Evolutionary conservation across 1,140 invertebrate species (phyloP), one percentile per base, ranked within the genome.

Genomic region (Xylocopa sonorina): DNA sequence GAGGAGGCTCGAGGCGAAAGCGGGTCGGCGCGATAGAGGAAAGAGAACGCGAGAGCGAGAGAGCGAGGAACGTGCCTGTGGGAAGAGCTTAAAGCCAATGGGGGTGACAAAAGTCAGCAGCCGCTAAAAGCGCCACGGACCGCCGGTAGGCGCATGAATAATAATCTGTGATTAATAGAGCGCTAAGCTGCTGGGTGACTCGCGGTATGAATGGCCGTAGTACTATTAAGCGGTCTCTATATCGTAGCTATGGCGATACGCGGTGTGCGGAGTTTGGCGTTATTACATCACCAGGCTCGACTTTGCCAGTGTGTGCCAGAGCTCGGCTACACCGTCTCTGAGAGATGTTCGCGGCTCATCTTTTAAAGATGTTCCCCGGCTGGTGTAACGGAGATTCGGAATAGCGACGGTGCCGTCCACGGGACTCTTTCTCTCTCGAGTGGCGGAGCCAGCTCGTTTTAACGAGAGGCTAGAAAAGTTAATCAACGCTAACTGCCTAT

Each of bases 131-230:
- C 88, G 78, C 77, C 85, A 79, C 86, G 82, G 80, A 66, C 85
- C 78, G 78, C 76, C 80, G 83, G 67, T 81, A 81, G 80, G 81
- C 69, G 86, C 88, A 90, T 91, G 89, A 91, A 91, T 90, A 91
- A 91, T 91, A 91, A 91, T 91, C 90, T 86, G 81, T 91, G 90
- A 90, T 91, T 91, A 91, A 91, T 91, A 90, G 89, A 90, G 88
- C 87, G 87, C 86, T 88, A 86, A 88, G 87, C 87, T 86, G 82
- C 63, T 82, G 76, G n/a, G 76, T 81, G 83, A 81, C 79, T 86
- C 82, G 84, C 71, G 74, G 80, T 84, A 85, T 88, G 87, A 88
- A 88, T 88, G 87, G 86, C 74, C 80, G 86, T 87, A 87, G 86
- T 87, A 87, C 83, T 87, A 87, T 85, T 87, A 86, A 83, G 68